phyloP scores from a whole-genome alignment of 2,888 invertebrate species.

The Euspilapteryx auroguttella region DNA sequence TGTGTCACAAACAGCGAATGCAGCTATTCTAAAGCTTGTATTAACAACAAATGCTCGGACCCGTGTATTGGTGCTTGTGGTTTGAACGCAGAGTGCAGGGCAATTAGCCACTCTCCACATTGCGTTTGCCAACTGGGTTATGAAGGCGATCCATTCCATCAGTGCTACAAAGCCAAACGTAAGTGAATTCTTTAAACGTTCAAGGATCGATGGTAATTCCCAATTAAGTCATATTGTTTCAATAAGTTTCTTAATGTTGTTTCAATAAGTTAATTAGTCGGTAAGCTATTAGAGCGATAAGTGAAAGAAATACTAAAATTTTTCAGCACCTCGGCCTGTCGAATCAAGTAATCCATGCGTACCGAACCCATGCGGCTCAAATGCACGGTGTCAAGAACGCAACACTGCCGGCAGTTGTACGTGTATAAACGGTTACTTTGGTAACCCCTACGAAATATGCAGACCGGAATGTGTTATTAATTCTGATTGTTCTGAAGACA shows the following conservation, averaged over 20 bases:
- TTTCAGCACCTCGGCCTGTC: slow-evolving; percentile 18
- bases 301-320: no score
- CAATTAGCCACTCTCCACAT: slow-evolving; percentile 83
- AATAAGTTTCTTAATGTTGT: no score
- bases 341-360: slow-evolving; percentile 44
- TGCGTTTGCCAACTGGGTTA: slow-evolving; percentile 74
- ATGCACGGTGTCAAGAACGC: slow-evolving; percentile 69
- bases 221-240: no score
- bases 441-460: slow-evolving; percentile 71
- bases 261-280: no score
- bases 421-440: slow-evolving; percentile 68
- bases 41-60: slow-evolving; percentile 76
- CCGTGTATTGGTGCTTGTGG: slow-evolving; percentile 84
- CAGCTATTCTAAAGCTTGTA: slow-evolving; percentile 72
- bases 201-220: no score
- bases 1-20: slow-evolving; percentile 84
- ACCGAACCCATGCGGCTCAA: slow-evolving; percentile 68
- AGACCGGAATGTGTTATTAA: slow-evolving; percentile 73
- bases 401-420: slow-evolving; percentile 69
- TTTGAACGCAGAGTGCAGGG: slow-evolving; percentile 73
- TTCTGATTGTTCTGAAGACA: slow-evolving; percentile 66
- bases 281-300: no score
- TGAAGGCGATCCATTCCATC: slow-evolving; percentile 78
- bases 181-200: slow-evolving; percentile 12
- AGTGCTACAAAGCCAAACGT: slow-evolving; percentile 54